A percentile compares a stretch with the other conserved stretches of the same genome.
These are phyloP conservation scores for Sardina pilchardus DNA, from an alignment of 2,113 vertebrate species.

Conservation along the genomic window DNA sequence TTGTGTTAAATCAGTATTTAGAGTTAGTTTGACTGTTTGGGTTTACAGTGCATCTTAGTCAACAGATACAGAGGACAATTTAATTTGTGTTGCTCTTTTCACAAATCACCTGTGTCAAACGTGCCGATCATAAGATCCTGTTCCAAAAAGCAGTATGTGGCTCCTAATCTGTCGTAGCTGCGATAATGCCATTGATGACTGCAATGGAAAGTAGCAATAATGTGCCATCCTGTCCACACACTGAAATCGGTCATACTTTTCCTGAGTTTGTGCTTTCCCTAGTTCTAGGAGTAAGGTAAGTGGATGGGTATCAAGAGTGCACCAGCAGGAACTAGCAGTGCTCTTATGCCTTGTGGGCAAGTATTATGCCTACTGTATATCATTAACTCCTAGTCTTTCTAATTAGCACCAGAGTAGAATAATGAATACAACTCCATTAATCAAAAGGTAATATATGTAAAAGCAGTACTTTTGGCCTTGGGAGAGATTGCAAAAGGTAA, in stretches of 20 bases:
- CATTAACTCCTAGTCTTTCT: slow-evolving; percentile 75
- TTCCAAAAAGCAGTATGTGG: neutral
- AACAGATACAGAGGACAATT: no score
- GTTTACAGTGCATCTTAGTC: no score
- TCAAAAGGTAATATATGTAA: slow-evolving; percentile 86
- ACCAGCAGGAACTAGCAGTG: slow-evolving; percentile 64
- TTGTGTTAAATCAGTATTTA: no score
- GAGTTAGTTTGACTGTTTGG: no score
- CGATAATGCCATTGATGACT: neutral
- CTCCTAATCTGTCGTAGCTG: neutral
- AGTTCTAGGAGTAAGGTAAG: slow-evolving; percentile 19
- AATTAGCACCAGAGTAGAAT: slow-evolving; percentile 81
- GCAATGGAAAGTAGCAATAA: neutral
- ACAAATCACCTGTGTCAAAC: no score
- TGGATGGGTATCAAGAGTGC: slow-evolving; percentile 47
- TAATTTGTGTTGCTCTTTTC: no score
- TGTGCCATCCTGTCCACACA: neutral
- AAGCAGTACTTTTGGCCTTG: slow-evolving; percentile 75
- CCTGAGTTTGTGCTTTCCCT: neutral
- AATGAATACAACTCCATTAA: slow-evolving; percentile 82
- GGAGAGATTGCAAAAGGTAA: slow-evolving; percentile 70
- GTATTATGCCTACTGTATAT: slow-evolving; percentile 79
- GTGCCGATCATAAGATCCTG: neutral
- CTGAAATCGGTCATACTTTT: neutral
- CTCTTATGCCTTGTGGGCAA: slow-evolving; percentile 75